Percentiles rank a stretch among this genome's conserved stretches.
phyloP scores from a whole-genome alignment of 2,113 vertebrate genomes.

The Corythoichthys intestinalis region DNA sequence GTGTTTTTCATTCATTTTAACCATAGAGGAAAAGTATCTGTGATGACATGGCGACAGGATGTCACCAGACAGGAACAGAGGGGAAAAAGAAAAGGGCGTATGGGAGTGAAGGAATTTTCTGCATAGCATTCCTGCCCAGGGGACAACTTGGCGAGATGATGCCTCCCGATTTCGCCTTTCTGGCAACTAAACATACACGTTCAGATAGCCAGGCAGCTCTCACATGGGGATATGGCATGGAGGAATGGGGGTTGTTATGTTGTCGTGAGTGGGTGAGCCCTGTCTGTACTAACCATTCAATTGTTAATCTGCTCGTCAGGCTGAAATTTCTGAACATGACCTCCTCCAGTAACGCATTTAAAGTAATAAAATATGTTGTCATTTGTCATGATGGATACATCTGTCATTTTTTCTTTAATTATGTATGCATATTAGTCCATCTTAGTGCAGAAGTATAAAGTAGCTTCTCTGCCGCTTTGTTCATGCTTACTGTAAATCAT shows the following conservation, averaged over 20 bases:
- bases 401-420: neutral
- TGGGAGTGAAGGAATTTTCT: slow-evolving; percentile 28
- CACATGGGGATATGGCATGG: slow-evolving; percentile 19
- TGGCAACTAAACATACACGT: slow-evolving; percentile 7
- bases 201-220: slow-evolving; percentile 6
- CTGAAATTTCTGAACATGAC: neutral
- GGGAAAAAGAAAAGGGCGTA: slow-evolving; percentile 2
- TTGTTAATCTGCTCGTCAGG: slow-evolving; percentile 38
- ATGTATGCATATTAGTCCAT: neutral
- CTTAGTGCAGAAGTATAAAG: no score
- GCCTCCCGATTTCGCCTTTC: slow-evolving; percentile 23
- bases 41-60: slow-evolving; percentile 22
- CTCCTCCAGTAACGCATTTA: slow-evolving; percentile 14
- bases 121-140: slow-evolving; percentile 33
- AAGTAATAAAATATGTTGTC: neutral
- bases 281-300: slow-evolving; percentile 25
- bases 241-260: neutral
- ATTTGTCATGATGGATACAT: neutral
- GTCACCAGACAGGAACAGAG: slow-evolving; percentile 8
- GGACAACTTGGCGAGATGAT: slow-evolving; percentile 21
- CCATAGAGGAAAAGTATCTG: slow-evolving; percentile 9
- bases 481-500: no score
- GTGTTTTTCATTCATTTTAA: slow-evolving; percentile 29
- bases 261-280: slow-evolving; percentile 4
- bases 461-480: no score